phyloP scores from a whole-genome alignment of 2,113 vertebrate genomes.

The Casuarius casuarius region DNA sequence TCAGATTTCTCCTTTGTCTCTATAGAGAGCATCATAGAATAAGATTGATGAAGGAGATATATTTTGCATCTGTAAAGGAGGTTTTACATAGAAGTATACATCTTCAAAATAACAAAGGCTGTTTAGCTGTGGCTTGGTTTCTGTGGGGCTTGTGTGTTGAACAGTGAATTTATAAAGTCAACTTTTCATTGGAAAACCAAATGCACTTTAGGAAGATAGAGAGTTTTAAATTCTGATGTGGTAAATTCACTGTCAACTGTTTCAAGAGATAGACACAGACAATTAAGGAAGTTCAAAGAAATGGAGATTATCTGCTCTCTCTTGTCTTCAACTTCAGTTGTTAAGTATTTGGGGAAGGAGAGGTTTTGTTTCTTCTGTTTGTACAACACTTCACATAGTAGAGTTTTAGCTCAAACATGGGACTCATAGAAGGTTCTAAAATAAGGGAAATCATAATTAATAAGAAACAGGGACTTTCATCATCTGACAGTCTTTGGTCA shows the following conservation, averaged over 20 bases:
- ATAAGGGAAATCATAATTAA: background rate
- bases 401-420: background rate
- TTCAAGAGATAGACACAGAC: background rate
- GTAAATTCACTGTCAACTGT: background rate
- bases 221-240: background rate
- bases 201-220: background rate
- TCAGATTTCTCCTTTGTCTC: background rate
- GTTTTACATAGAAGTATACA: background rate
- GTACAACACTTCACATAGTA: accelerated
- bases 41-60: background rate
- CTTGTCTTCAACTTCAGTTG: background rate
- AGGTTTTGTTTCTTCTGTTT: background rate
- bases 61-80: background rate
- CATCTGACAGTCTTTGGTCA: background rate
- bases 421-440: background rate
- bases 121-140: background rate
- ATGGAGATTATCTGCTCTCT: background rate
- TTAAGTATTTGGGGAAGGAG: background rate
- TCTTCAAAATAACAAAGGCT: background rate
- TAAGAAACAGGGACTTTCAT: background rate
- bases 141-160: background rate
- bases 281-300: background rate
- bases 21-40: background rate
- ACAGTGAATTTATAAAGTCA: background rate
- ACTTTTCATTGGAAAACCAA: background rate